phyloP scores from a whole-genome alignment of 2,113 vertebrate genomes.

The Oriolus oriolus region DNA sequence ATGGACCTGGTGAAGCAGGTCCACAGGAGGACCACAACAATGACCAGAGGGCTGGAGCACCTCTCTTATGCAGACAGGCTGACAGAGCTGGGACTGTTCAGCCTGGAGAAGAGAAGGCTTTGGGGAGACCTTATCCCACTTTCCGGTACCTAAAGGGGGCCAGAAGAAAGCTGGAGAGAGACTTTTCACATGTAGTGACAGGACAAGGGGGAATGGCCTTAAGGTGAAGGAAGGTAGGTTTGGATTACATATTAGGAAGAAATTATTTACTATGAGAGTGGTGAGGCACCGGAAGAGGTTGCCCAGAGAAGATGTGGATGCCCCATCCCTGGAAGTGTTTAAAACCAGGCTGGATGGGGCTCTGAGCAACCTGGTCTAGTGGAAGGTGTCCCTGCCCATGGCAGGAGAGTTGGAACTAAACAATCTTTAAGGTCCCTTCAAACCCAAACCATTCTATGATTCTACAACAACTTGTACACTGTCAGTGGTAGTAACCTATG shows the following conservation, averaged over 20 bases:
- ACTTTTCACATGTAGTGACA: not conserved
- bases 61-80: not conserved
- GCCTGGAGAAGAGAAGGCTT: not conserved
- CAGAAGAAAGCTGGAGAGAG: not conserved
- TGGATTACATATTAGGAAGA: not conserved
- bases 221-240: not conserved
- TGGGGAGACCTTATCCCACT: not conserved
- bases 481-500: not conserved
- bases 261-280: not conserved
- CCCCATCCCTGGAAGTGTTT: not conserved
- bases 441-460: not conserved
- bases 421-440: not conserved
- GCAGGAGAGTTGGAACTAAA: not conserved
- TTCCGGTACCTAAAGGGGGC: not conserved
- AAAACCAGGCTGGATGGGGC: not conserved
- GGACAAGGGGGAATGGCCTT: not conserved
- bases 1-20: not conserved
- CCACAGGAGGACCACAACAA: not conserved
- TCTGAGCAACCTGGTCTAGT: not conserved
- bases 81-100: not conserved
- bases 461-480: not conserved
- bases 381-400: not conserved
- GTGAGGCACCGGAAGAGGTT: not conserved
- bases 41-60: not conserved
- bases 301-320: not conserved